These are phyloP conservation scores for Hypotaenidia okinawae DNA, from an alignment of 2,797 vertebrate species.

Conservation along the genomic window DNA sequence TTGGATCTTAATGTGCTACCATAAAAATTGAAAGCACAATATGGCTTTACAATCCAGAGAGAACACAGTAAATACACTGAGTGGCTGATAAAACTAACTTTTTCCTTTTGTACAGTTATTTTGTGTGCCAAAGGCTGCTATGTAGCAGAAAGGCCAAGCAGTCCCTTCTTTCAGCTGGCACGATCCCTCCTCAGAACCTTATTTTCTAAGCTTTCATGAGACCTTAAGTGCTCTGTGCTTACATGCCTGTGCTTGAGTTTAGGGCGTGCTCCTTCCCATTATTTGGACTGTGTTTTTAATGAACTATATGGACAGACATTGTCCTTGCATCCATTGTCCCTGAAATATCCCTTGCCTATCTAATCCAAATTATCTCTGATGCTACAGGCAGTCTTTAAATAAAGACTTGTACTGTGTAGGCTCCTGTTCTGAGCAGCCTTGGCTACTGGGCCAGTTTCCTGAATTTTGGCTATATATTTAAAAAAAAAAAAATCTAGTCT, in stretches of 20 bases:
- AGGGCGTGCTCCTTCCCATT: background rate
- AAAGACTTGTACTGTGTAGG: background rate
- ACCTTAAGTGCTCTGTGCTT: background rate
- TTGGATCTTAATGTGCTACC: background rate
- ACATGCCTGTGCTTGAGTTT: background rate
- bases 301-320: background rate
- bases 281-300: background rate
- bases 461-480: background rate
- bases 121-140: background rate
- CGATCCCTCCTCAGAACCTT: background rate
- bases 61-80: background rate
- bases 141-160: background rate
- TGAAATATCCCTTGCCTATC: background rate
- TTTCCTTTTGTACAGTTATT: background rate
- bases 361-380: background rate
- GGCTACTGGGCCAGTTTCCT: background rate
- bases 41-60: background rate
- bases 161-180: background rate
- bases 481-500: background rate
- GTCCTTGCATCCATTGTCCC: background rate
- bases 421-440: constrained; percentile 1
- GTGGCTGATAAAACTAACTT: background rate
- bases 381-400: background rate
- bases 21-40: background rate
- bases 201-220: background rate